Conservation (phyloP, 1,140 invertebrate species). For the Chlorops oryzae region DNA sequence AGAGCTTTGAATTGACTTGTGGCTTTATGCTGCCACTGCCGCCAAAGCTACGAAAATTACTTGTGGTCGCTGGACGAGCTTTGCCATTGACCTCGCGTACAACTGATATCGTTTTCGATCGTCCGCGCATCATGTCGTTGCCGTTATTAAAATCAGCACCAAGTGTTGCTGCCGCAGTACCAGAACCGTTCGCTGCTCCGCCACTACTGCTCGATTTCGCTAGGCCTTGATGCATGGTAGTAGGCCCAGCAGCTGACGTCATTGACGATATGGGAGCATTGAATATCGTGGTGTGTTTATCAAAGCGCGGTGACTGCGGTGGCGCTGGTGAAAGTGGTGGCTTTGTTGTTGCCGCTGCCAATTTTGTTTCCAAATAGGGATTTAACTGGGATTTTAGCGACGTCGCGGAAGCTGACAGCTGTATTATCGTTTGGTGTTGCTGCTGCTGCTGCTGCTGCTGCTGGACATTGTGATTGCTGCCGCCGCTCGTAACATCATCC, state of each 20-base stretch:
- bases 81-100: slow-evolving; percentile 44
- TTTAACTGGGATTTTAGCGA: slow-evolving; percentile 26
- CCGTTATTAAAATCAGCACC: slow-evolving; percentile 17
- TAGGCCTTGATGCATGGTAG: slow-evolving; percentile 16
- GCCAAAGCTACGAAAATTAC: slow-evolving; percentile 31
- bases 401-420: slow-evolving; percentile 23
- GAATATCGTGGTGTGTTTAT: slow-evolving; percentile 19
- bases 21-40: slow-evolving; percentile 23
- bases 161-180: not conserved
- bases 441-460: slow-evolving; percentile 6
- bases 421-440: slow-evolving; percentile 7
- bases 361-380: slow-evolving; percentile 5
- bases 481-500: slow-evolving; percentile 36
- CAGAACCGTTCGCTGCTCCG: slow-evolving; percentile 46
- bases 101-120: slow-evolving; percentile 46
- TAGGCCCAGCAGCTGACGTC: too few relatives aligned
- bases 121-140: slow-evolving; percentile 40
- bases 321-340: slow-evolving; percentile 33
- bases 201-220: slow-evolving; percentile 51
- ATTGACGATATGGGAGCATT: too few relatives aligned
- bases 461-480: too few relatives aligned
- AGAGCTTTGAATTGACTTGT: slow-evolving; percentile 43
- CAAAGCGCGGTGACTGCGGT: slow-evolving; percentile 15
- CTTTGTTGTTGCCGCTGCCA: slow-evolving; percentile 18
- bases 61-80: slow-evolving; percentile 23